Evolutionary conservation across 2,888 invertebrate genomes (phyloP).

Genomic region (Apantesis nais): DNA sequence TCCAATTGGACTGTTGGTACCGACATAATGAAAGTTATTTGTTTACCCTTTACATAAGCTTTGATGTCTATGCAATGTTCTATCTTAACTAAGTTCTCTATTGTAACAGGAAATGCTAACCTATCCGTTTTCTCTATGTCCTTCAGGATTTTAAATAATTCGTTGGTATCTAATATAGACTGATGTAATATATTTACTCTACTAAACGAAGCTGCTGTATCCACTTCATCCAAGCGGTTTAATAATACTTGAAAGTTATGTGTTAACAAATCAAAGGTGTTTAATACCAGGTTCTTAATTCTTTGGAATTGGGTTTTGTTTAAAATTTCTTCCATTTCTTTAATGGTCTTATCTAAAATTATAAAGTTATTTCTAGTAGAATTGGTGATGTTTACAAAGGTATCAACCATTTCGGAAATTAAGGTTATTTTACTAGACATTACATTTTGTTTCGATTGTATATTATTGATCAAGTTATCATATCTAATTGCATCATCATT

Average conservation of each 20-base stretch:
- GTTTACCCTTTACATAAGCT: too few relatives aligned
- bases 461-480: constrained; percentile 18
- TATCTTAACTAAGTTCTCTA: neutral
- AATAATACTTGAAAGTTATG: neutral
- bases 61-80: too few relatives aligned
- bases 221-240: neutral
- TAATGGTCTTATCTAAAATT: constrained; percentile 18
- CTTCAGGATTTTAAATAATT: neutral
- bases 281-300: neutral
- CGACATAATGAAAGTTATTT: too few relatives aligned
- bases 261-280: neutral
- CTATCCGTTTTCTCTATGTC: neutral
- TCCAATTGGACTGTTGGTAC: too few relatives aligned
- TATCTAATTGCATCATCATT: too few relatives aligned
- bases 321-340: constrained; percentile 25
- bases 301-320: constrained; percentile 1
- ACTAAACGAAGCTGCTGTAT: neutral
- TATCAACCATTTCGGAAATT: constrained; percentile 8
- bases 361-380: constrained; percentile 24
- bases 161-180: neutral
- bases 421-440: constrained; percentile 25
- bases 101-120: neutral
- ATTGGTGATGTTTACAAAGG: constrained; percentile 12
- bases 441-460: constrained; percentile 26
- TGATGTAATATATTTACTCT: neutral